phyloP scores from a whole-genome alignment of 2,113 vertebrate species.

The Cisticola juncidis region DNA sequence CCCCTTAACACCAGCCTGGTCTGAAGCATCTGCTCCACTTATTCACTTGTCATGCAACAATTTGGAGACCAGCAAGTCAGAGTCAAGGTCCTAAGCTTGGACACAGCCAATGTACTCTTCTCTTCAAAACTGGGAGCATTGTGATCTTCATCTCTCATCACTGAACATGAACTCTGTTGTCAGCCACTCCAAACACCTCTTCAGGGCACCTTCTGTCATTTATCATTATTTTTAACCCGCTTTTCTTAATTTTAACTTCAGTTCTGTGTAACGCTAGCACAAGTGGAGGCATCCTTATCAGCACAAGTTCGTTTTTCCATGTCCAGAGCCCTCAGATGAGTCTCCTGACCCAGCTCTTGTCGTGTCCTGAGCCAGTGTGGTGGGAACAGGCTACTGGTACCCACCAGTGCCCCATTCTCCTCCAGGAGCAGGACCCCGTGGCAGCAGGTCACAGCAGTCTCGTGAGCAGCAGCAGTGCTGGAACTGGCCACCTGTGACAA shows the following conservation, averaged over 20 bases:
- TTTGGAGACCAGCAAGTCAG: constrained; percentile 21
- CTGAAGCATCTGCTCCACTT: constrained; percentile 24
- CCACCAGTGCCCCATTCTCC: neutral
- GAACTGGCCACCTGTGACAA: constrained; percentile 24
- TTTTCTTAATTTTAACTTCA: constrained; percentile 31
- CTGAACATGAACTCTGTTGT: neutral
- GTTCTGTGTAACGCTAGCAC: neutral
- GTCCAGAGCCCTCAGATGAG: neutral
- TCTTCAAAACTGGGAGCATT: neutral
- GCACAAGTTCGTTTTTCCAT: neutral
- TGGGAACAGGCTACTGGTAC: neutral
- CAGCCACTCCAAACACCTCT: constrained; percentile 25
- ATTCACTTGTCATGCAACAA: neutral
- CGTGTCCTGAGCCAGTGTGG: neutral
- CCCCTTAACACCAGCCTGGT: constrained; percentile 31
- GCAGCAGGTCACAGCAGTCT: neutral
- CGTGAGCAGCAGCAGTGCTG: neutral
- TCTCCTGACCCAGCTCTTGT: neutral
- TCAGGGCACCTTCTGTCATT: neutral
- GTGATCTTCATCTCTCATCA: neutral
- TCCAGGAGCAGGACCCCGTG: constrained; percentile 18
- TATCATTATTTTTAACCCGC: neutral
- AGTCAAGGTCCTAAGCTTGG: neutral
- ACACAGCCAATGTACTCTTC: neutral
- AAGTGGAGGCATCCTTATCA: neutral